Evolutionary conservation across 2,113 vertebrate species (phyloP).

Genomic region (Sprattus sprattus): DNA sequence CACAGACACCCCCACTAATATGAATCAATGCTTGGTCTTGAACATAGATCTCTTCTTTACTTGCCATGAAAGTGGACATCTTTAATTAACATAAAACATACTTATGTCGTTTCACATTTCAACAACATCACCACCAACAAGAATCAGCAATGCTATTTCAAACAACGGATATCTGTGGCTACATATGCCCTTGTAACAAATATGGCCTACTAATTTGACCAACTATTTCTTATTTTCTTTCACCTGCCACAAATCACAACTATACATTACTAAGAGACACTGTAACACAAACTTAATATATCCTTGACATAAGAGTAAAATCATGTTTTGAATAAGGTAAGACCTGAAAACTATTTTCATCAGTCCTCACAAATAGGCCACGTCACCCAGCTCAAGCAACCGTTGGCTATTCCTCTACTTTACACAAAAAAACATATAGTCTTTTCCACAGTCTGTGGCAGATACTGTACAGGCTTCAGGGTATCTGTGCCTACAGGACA

Average conservation of each 20-base stretch:
- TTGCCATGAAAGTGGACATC: neutral
- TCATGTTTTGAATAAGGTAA: neutral
- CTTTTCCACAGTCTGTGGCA: neutral
- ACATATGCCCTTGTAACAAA: neutral
- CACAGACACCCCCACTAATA: neutral
- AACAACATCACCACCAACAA: too few relatives aligned
- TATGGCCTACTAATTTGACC: neutral
- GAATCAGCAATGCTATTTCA: too few relatives aligned
- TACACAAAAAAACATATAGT: neutral
- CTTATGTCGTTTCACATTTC: too few relatives aligned
- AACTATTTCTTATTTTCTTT: neutral
- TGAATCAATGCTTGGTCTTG: neutral
- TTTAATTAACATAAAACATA: neutral
- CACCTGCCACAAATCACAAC: neutral
- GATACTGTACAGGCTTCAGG: neutral
- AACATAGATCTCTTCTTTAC: neutral
- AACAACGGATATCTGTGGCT: too few relatives aligned
- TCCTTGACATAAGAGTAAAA: neutral
- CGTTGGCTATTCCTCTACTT: neutral
- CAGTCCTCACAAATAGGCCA: neutral
- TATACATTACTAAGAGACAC: neutral
- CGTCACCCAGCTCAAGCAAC: neutral
- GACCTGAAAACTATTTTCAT: neutral
- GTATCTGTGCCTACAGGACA: neutral
- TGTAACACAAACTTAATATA: neutral